Evolutionary conservation across 2,113 vertebrate species (phyloP), one percentile per base, ranked within the genome.

Genomic region (Rhinichthys klamathensis): DNA sequence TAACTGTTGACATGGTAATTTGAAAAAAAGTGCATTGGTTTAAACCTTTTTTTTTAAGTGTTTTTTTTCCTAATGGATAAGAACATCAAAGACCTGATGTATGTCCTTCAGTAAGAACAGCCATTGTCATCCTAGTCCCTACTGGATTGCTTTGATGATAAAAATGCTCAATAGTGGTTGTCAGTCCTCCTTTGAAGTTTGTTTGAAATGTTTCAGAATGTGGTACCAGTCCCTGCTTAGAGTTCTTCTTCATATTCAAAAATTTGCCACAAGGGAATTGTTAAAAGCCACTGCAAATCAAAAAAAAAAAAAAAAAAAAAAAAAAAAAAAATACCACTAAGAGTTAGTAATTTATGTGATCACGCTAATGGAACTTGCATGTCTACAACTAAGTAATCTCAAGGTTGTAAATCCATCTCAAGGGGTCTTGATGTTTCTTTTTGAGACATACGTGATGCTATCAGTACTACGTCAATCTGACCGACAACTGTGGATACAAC

Each of bases 141-240:
- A 44, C 51, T 70, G 35, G n/a, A 25, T 27, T 69, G 46, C 86
- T 86, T 89, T 88, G 81, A 87, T 84, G 84, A 80, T 23, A 72
- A 54, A 87, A 83, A 70, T 60, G 35, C 77, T 77, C 76, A 76
- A 30, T 30, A 76, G 46, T 61, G 65, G n/a, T 46, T 75, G 56
- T 51, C 18, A 58, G 44, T 70, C n/a, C 13, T 27, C 35, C 49
- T 86, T 85, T 86, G 67, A 88, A 80, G 41, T 84, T 7, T 44
- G 54, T 74, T 86, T 61, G 18, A 44, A 60, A 60, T 65, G 44
- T 49, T 85, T 84, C 49, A 56, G 30, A 38, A 79, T 70, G 23
- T 84, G 6, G 30, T 84, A 74, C 44, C 54, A n/a, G 46, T 51
- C 23, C 44, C 11, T 83, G 60, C 77, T 9, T 46, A 16, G 21